phyloP scores from a whole-genome alignment of 1,140 invertebrate species.

The Aphaenogaster rudis region DNA sequence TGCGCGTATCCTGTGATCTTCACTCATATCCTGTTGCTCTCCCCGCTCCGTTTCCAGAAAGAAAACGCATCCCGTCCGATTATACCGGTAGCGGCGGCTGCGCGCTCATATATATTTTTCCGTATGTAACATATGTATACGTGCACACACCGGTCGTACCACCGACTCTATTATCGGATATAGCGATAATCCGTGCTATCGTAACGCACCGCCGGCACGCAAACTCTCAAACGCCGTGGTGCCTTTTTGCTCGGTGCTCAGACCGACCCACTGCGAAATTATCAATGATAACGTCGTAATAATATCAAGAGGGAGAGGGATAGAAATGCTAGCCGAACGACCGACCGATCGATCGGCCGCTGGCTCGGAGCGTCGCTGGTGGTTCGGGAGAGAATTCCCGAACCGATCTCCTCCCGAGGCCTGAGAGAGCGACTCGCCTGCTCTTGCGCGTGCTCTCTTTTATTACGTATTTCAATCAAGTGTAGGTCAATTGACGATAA shows the following conservation, averaged over 20 bases:
- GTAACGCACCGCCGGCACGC: conserved; percentile 34
- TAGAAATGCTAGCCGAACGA: not conserved
- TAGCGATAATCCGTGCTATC: conserved; percentile 61
- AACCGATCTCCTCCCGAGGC: conserved; percentile 50
- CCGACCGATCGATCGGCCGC: conserved; percentile 49
- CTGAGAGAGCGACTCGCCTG: not conserved
- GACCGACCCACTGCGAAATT: conserved; percentile 46
- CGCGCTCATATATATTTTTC: conserved; percentile 19
- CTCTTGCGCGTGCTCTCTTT: conserved; percentile 59
- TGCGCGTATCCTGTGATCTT: conserved; percentile 56
- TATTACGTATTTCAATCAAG: conserved; percentile 77
- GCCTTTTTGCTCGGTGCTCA: not conserved
- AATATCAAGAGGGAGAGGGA: not conserved
- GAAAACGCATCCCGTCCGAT: conserved; percentile 48
- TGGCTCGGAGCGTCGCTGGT: conserved; percentile 41
- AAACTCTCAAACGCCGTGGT: conserved; percentile 5
- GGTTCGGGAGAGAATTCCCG: conserved; percentile 58
- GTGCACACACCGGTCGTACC: not conserved
- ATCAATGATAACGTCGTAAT: conserved; percentile 69
- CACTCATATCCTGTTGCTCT: conserved; percentile 54
- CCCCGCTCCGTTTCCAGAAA: conserved; percentile 43
- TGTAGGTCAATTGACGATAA: conserved; percentile 77
- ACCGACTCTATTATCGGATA: conserved; percentile 59
- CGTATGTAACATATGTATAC: not conserved
- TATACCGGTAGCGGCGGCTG: conserved; percentile 32